Percentiles rank a stretch among this genome's conserved stretches.
phyloP scores from a whole-genome alignment of 2,888 invertebrate genomes.

The Acrocera orbiculus region DNA sequence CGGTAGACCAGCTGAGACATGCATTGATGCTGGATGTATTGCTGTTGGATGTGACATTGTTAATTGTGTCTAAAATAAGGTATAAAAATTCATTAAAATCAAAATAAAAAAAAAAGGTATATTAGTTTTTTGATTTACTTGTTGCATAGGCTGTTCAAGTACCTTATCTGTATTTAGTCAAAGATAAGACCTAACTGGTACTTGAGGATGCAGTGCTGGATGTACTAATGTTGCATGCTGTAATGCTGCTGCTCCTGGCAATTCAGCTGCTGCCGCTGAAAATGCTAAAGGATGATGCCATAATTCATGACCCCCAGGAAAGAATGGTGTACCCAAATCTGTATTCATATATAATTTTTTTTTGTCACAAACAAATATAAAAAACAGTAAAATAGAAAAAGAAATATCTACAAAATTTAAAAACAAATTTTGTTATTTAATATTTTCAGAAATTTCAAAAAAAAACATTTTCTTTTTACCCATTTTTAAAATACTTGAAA shows the following conservation, averaged over 20 bases:
- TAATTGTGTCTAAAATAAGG: constrained; percentile 33
- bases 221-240: constrained; percentile 85
- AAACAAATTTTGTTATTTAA: too few relatives aligned
- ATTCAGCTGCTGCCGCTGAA: constrained; percentile 59
- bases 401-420: too few relatives aligned
- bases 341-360: too few relatives aligned
- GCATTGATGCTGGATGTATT: constrained; percentile 48
- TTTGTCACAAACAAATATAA: neutral
- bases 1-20: constrained; percentile 45
- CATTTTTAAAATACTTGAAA: too few relatives aligned
- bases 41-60: constrained; percentile 35
- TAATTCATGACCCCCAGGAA: constrained; percentile 84
- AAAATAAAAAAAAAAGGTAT: neutral
- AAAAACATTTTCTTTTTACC: too few relatives aligned
- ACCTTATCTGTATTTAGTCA: constrained; percentile 67
- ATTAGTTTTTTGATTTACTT: constrained; percentile 20
- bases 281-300: constrained; percentile 85
- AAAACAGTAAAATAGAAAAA: too few relatives aligned
- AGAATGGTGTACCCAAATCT: constrained; percentile 93
- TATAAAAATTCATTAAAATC: too few relatives aligned
- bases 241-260: constrained; percentile 60
- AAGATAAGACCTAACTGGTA: constrained; percentile 92
- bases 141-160: constrained; percentile 32
- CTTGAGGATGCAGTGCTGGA: constrained; percentile 94
- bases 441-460: too few relatives aligned